Percentiles rank a stretch among this genome's conserved stretches.
These are phyloP conservation scores for Ctenopoma kingsleyae DNA, from an alignment of 2,797 vertebrate species.

Conservation along the genomic window DNA sequence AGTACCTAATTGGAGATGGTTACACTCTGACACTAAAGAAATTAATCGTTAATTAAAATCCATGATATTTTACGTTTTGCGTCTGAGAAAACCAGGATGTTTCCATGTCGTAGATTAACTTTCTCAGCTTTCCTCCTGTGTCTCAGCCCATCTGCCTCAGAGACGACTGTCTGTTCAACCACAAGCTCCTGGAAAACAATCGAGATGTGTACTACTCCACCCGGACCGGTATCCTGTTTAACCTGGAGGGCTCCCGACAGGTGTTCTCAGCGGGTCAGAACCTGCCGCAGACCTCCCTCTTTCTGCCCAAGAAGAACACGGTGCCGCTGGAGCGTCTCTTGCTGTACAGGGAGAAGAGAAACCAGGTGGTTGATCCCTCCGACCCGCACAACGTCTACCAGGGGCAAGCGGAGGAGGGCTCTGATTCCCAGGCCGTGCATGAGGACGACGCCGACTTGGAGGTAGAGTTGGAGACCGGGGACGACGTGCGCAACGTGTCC, in stretches of 20 bases:
- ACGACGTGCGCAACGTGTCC: slow-evolving; percentile 76
- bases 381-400: slow-evolving; percentile 76
- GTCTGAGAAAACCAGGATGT: neutral
- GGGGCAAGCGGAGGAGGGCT: slow-evolving; percentile 70
- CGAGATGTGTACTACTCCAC: slow-evolving; percentile 92
- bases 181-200: slow-evolving; percentile 92
- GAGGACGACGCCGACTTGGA: slow-evolving; percentile 76
- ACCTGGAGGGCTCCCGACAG: slow-evolving; percentile 90
- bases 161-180: slow-evolving; percentile 90
- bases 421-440: slow-evolving; percentile 79
- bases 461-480: slow-evolving; percentile 63
- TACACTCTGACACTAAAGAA: too few species aligned
- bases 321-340: slow-evolving; percentile 90
- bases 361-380: slow-evolving; percentile 75
- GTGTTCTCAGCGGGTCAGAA: slow-evolving; percentile 85
- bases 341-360: slow-evolving; percentile 88
- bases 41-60: too few species aligned
- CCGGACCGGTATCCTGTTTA: slow-evolving; percentile 88
- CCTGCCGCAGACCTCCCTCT: slow-evolving; percentile 91
- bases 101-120: neutral
- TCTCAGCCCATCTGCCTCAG: slow-evolving; percentile 87
- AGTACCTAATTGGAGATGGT: too few species aligned
- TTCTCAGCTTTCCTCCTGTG: neutral
- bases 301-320: slow-evolving; percentile 91
- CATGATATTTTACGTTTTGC: neutral